phyloP scores from a whole-genome alignment of 2,113 vertebrate species.

The Nerophis lumbriciformis region DNA sequence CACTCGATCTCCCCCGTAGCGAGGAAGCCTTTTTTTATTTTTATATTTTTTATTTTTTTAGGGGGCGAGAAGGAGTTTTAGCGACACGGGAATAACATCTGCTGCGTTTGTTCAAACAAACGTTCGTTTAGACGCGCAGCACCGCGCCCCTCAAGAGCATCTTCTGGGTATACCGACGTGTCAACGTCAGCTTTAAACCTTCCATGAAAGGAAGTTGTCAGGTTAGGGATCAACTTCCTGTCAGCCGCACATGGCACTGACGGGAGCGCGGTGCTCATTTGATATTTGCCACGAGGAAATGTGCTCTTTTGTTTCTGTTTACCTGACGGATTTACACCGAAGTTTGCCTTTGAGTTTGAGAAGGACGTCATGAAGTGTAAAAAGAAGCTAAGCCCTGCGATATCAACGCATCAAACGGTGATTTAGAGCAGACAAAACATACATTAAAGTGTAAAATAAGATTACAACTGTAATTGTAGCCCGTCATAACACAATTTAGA shows the following conservation, averaged over 20 bases:
- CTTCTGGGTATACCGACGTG: slow-evolving; percentile 66
- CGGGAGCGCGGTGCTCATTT: slow-evolving; percentile 9
- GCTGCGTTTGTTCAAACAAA: slow-evolving; percentile 54
- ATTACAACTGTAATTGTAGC: too few relatives aligned
- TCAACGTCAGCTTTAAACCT: slow-evolving; percentile 68
- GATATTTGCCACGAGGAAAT: neutral
- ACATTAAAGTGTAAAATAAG: too few relatives aligned
- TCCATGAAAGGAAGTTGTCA: slow-evolving; percentile 64
- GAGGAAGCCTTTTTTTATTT: slow-evolving; percentile 48
- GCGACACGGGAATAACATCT: slow-evolving; percentile 54
- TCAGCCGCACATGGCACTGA: slow-evolving; percentile 51
- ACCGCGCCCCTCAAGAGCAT: slow-evolving; percentile 53
- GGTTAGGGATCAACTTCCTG: slow-evolving; percentile 54
- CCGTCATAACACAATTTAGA: too few relatives aligned
- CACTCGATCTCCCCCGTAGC: slow-evolving; percentile 36
- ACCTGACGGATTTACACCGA: too few relatives aligned
- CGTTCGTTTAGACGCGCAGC: slow-evolving; percentile 40
- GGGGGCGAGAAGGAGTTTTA: slow-evolving; percentile 23
- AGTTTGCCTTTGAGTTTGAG: too few relatives aligned
- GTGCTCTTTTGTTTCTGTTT: neutral
- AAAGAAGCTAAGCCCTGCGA: too few relatives aligned
- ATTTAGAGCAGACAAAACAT: too few relatives aligned
- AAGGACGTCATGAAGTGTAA: too few relatives aligned
- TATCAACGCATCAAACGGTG: too few relatives aligned
- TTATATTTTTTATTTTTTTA: too few relatives aligned